Conservation (phyloP, 1,140 invertebrate species). For the Drosophila aff. region DNA sequence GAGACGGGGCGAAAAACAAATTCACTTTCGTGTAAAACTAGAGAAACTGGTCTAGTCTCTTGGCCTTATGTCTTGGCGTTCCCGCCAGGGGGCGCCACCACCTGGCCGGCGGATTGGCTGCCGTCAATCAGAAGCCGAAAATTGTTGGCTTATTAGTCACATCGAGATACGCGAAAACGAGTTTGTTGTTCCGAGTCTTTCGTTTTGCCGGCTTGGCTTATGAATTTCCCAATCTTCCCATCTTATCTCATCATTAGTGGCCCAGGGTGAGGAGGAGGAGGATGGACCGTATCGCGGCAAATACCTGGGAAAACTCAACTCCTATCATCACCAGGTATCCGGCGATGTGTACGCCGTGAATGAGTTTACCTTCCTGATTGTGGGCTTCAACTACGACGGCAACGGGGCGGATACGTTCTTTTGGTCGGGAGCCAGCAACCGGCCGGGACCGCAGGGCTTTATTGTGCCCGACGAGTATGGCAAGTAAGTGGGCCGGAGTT, state of each 20-base stretch:
- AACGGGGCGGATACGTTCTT: conserved; percentile 96
- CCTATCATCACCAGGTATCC: conserved; percentile 94
- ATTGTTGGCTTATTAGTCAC: conserved; percentile 61
- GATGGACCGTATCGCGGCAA: conserved; percentile 92
- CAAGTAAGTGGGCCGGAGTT: conserved; percentile 88
- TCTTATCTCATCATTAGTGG: conserved; percentile 29
- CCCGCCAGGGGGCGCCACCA: conserved; percentile 39
- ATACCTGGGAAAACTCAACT: conserved; percentile 93
- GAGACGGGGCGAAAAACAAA: conserved; percentile 66
- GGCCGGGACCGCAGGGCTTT: conserved; percentile 95
- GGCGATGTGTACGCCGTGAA: conserved; percentile 96
- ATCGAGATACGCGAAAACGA: conserved; percentile 21
- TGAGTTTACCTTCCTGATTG: conserved; percentile 92
- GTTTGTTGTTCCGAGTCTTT: conserved; percentile 34
- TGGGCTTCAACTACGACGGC: conserved; percentile 95
- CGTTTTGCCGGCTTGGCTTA: conserved; percentile 8
- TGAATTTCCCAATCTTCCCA: neutral
- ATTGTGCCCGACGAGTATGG: conserved; percentile 95
- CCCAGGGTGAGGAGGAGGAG: conserved; percentile 86
- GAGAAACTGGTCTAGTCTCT: conserved; percentile 75
- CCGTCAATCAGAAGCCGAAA: conserved; percentile 31
- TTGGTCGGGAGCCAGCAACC: conserved; percentile 94
- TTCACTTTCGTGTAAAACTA: conserved; percentile 80
- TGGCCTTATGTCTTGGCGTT: conserved; percentile 1
- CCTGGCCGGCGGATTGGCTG: conserved; percentile 18